Evolutionary conservation across 2,888 invertebrate genomes (phyloP).

Genomic region (Lithophane semibrunnea): DNA sequence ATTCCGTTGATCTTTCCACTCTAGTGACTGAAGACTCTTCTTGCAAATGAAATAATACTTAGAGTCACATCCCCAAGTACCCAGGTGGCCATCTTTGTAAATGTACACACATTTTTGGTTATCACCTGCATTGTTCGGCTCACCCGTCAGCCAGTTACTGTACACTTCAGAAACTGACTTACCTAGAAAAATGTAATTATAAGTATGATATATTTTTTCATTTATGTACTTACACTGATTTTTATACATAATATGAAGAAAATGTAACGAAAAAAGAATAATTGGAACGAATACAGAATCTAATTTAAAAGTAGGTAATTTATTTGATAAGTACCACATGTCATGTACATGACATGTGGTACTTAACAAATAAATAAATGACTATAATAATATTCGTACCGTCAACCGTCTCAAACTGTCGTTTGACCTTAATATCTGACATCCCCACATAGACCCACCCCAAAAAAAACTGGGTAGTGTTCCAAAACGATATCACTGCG

Average conservation of each 20-base stretch:
- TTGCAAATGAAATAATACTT: conserved; percentile 80
- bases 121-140: not conserved
- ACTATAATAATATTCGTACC: conserved; percentile 11
- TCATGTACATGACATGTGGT: too few species aligned
- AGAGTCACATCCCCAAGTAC: conserved; percentile 63
- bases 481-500: conserved; percentile 25
- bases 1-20: conserved; percentile 79
- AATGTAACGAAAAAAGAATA: not conserved
- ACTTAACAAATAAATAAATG: not conserved
- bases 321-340: too few species aligned
- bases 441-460: conserved; percentile 62
- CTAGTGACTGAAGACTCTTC: conserved; percentile 72
- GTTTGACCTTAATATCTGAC: conserved; percentile 21
- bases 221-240: not conserved
- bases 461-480: not conserved
- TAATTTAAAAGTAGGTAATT: not conserved
- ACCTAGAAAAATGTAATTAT: not conserved
- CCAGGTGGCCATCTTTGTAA: not conserved
- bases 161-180: not conserved
- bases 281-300: not conserved
- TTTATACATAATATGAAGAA: not conserved
- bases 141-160: not conserved
- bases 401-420: conserved; percentile 66
- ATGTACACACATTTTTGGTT: not conserved
- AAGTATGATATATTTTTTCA: not conserved